Percentiles rank a stretch among this genome's conserved stretches.
These are phyloP conservation scores for Eupeodes luniger DNA, from an alignment of 2,888 invertebrate species.

Conservation along the genomic window DNA sequence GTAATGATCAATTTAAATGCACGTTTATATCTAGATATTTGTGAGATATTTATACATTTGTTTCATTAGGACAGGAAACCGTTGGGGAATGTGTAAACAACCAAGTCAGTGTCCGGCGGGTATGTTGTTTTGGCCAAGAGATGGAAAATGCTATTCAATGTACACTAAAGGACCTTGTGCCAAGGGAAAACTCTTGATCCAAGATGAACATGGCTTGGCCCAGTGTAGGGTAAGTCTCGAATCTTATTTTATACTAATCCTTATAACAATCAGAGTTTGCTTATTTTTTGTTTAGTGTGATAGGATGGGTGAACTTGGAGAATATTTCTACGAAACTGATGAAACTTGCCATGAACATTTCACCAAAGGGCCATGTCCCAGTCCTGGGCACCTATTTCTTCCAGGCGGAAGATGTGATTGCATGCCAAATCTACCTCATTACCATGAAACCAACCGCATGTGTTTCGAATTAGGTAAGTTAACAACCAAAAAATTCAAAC, in stretches of 20 bases:
- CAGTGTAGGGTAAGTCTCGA: slow-evolving; percentile 86
- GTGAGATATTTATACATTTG: background rate
- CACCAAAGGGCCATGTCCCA: slow-evolving; percentile 91
- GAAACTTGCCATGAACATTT: slow-evolving; percentile 92
- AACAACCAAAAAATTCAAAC: background rate
- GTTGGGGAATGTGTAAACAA: slow-evolving; percentile 90
- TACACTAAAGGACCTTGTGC: slow-evolving; percentile 91
- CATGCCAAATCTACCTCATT: slow-evolving; percentile 89
- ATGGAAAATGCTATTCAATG: slow-evolving; percentile 90
- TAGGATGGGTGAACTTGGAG: slow-evolving; percentile 84
- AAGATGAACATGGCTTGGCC: slow-evolving; percentile 87
- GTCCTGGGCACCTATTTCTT: slow-evolving; percentile 90
- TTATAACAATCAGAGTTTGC: background rate
- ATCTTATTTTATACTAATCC: background rate
- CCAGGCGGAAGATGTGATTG: slow-evolving; percentile 91
- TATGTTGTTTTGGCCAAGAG: slow-evolving; percentile 91
- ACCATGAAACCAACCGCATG: slow-evolving; percentile 87
- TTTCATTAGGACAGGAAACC: slow-evolving; percentile 85
- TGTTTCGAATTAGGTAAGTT: slow-evolving; percentile 90
- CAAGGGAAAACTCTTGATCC: slow-evolving; percentile 88
- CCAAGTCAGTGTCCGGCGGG: slow-evolving; percentile 87
- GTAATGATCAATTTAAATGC: slow-evolving; percentile 61
- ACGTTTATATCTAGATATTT: background rate
- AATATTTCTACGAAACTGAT: slow-evolving; percentile 87
- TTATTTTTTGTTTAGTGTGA: slow-evolving; percentile 85